Evolutionary conservation across 2,888 invertebrate genomes (phyloP), one percentile per base, ranked within the genome.

Genomic region (Cyaniris semiargus): DNA sequence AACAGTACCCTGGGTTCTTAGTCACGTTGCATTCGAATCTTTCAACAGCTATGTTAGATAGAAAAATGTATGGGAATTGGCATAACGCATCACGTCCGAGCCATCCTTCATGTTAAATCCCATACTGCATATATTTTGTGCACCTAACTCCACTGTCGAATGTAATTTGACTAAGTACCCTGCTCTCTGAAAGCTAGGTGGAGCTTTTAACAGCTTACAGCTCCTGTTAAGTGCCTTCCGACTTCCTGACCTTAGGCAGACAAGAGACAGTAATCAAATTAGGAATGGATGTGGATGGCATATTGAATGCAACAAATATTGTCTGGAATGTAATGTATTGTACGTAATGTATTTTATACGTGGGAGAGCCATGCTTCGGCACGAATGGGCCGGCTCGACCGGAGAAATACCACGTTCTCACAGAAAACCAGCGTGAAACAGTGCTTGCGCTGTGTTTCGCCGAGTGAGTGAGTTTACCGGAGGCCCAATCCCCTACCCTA

Each of bases 151-250:
- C 4, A 5, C 18, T 53, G 5, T 18, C 18, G 53, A 53, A 53
- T 53, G 53, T 18, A 53, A 53, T 53, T 53, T 53, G 53, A 23
- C 7, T 60, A 3, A 60, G 10, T 60, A 60, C 23, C 60, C 60
- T 21, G 60, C 13, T 23, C 4, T 8, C 21, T 1, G 23, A 60
- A 23, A 60, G 60, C 66, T 66, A 27, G 27, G 27, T 15, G 27
- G 66, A 66, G 66, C 66, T 66, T 66, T 66, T 18, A 66, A 66
- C 66, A 66, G 66, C 66, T 66, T 66, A 6, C 66, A 66, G 66
- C 27, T 66, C 5, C 66, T 60, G 60, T 4, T 66, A 66, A 66
- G 66, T 66, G 66, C 60, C 66, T 27, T 66, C 27, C 27, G 66
- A 27, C 66, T 66, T 66, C 66, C 66, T 66, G 15, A 66, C 66